Evolutionary conservation across 2,888 invertebrate species (phyloP), one percentile per base, ranked within the genome.

Genomic region (Lochmaea capreae): DNA sequence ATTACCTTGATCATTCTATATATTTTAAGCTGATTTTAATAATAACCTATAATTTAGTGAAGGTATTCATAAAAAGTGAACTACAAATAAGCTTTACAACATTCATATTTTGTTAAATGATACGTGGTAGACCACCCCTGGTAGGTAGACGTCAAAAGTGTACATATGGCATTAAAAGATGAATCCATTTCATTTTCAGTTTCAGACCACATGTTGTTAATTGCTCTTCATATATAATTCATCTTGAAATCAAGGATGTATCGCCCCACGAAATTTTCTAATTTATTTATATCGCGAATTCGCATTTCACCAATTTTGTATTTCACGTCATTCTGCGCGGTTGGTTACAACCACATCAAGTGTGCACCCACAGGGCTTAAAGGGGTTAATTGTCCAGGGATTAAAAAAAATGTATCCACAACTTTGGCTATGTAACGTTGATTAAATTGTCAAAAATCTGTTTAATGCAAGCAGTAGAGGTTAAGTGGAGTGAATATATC

Each of bases 101-200:
- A 16, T 18, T 49, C n/a, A 49, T n/a, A n/a, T 2, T 33, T 33
- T 49, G 49, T 49, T 49, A 54, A 54, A 18, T 54, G 18, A 54
- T 54, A 54, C 10, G 54, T 16, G 10, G 9, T 16, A 52, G 52
- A 52, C 52, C 52, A 52, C 52, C 52, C 52, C 26, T 58, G 58
- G 58, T 26, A 58, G 33, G 33, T 22, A 58, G 33, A 33, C 67
- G 67, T 68, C 59, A 68, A 59, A 59, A 65, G 42, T 46, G 58
- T 68, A 72, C 76, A 76, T 61, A 73, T 76, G 76, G 73, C 71
- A 69, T 49, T 65, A 68, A 68, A 71, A 73, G 71, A 76, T 62
- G 62, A 68, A 65, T 67, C 66, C 73, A 71, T 68, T 76, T 59
- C 68, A 42, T 68, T 68, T 59, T 33, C 59, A 59, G 59, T 59